Evolutionary conservation across 2,113 vertebrate genomes (phyloP), one percentile per base, ranked within the genome.

Genomic region (Trochalopteron elliotii): DNA sequence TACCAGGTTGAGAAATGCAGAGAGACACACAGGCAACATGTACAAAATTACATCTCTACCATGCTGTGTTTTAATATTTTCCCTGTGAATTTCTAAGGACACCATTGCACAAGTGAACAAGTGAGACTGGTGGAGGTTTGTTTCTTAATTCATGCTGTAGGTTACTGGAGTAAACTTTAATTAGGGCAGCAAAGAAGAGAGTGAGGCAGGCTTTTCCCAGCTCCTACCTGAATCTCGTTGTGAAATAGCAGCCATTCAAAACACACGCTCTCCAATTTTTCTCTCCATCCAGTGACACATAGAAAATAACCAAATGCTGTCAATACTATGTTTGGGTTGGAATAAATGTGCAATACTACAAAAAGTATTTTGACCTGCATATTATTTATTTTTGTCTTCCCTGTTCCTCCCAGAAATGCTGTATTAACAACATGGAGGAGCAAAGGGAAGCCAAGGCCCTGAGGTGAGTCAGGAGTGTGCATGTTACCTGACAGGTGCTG

Each of bases 91-190:
- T 72, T 70, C 15, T 40, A 59, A 52, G 69, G 76, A 52, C 64
- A 56, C 35, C 40, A 18, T 47, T 60, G 57, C 83, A 89, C 64
- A 90, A 93, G 45, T 68, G 65, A 83, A 59, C 47, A 56, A 84
- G 60, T 39, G 75, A 80, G 65, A 21, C 85, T 78, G 57, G 49
- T 45, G 76, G 40, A 93, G n/a, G 33, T 95, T 90, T 71, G 56
- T 92, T 94, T 88, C 63, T 79, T 79, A 75, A 87, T 65, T 94
- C 60, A 90, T 93, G 86, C 60, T 64, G 69, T 87, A 64, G 79
- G 80, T 83, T 92, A 93, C 93, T 27, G 1, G 21, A 31, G 31
- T 95, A 94, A 95, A 94, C 77, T 90, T 90, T 70, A 68, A 94
- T 93, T 90, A 92, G 49, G 21, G 20, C 40, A 78, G n/a, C 70